Base-by-base conservation (phyloP, 2,113 vertebrate genomes). In the Albula glossodonta region DNA sequence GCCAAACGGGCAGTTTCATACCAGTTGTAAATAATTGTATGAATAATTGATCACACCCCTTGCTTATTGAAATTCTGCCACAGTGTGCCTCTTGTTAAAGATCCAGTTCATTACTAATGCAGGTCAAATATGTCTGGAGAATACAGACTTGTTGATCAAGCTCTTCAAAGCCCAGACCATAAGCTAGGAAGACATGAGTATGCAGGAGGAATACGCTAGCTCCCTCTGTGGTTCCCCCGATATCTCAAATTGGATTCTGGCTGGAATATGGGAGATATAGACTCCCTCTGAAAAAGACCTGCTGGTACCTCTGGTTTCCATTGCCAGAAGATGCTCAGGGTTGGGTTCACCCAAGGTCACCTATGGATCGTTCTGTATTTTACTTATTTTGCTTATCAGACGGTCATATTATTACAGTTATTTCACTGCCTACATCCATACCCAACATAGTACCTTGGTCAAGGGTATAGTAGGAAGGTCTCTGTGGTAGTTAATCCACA, bases 1-100 rank as follows among this genome's bases (percentile, higher is more conserved):
- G 8, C 51, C 11, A 3, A 19, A 2, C 1, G 0, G n/a, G 13
- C 49, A 7, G 63, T 19, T 89, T 89, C 87, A 82, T 77, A 85
- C 84, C 17, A 70, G 84, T 87, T 83, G 87, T 74, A 74, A 74
- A 74, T 74, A 9, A 22, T 5, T 19, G n/a, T 80, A 88, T 57
- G 80, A 82, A 60, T 82, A 88, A 91, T 89, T 90, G 90, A 90
- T 91, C 85, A 88, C 88, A 88, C 31, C 70, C 81, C 78, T 66
- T 81, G 77, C 86, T 88, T 87, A 88, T 89, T 89, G 85, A 85
- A 88, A 90, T 90, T 87, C 89, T 74, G 81, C 74, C 80, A 17
- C 85, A 63, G 57, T 83, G 82, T n/a, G 4, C 85, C 52, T 41
- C 77, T 88, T 83, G 84, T 82, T 86, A 83, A 84, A 87, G 84